Evolutionary conservation across 1,140 invertebrate species (phyloP).

Genomic region (Lepidurus apus): DNA sequence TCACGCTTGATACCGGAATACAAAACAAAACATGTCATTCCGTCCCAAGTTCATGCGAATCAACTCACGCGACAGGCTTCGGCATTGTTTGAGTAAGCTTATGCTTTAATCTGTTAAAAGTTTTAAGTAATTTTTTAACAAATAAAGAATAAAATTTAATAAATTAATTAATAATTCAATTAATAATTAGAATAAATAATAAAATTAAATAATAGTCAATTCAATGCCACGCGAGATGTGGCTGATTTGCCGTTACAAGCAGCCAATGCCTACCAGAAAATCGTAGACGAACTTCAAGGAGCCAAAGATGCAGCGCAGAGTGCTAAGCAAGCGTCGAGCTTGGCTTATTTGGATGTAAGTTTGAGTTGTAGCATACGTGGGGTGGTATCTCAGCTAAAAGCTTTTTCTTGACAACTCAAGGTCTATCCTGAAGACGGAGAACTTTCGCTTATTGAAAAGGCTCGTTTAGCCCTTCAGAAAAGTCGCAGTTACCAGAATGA

Average conservation of each 20-base stretch:
- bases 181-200: conserved; percentile 11
- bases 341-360: conserved; percentile 52
- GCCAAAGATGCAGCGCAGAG: conserved; percentile 59
- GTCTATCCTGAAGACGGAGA: conserved; percentile 41
- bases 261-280: conserved; percentile 73
- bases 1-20: conserved; percentile 62
- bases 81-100: conserved; percentile 52
- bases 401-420: conserved; percentile 29
- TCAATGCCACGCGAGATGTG: conserved; percentile 59
- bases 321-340: conserved; percentile 57
- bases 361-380: background rate
- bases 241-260: conserved; percentile 66
- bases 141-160: background rate
- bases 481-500: conserved; percentile 37
- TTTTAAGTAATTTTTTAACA: background rate
- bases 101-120: conserved; percentile 26
- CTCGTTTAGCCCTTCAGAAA: conserved; percentile 35
- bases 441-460: conserved; percentile 37
- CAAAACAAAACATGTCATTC: conserved; percentile 57
- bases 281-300: conserved; percentile 59
- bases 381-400: background rate
- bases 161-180: no score
- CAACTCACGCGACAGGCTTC: conserved; percentile 57
- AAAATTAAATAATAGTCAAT: conserved; percentile 51
- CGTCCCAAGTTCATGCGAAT: conserved; percentile 61